phyloP scores from a whole-genome alignment of 2,888 invertebrate genomes.

The Byasa hedistus region DNA sequence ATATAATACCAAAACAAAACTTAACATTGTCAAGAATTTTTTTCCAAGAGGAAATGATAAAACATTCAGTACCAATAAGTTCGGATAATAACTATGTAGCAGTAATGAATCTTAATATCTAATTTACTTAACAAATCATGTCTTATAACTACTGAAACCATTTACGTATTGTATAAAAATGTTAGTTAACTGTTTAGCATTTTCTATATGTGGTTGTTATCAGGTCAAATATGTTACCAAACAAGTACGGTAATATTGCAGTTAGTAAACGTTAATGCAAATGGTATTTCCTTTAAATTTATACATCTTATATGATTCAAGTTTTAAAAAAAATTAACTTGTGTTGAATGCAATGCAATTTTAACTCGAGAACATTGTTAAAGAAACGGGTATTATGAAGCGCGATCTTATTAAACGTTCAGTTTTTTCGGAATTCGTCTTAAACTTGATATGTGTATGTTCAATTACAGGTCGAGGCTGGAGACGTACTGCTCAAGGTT shows the following conservation, averaged over 20 bases:
- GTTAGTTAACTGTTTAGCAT: neutral
- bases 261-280: too few species aligned
- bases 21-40: neutral
- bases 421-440: conserved; percentile 24
- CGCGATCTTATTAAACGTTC: conserved; percentile 5
- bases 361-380: neutral
- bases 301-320: neutral
- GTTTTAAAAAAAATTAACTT: neutral
- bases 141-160: neutral
- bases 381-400: neutral
- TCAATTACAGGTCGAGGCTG: conserved; percentile 92
- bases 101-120: neutral
- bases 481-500: conserved; percentile 95
- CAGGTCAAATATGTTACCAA: too few species aligned
- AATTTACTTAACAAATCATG: neutral
- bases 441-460: conserved; percentile 38
- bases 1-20: neutral
- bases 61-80: neutral
- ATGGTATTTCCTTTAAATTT: too few species aligned
- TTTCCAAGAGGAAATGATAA: conserved; percentile 24
- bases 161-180: neutral
- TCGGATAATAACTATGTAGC: conserved; percentile 2
- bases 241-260: too few species aligned
- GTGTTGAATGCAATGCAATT: neutral
- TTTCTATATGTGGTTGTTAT: too few species aligned